Evolutionary conservation across 2,797 vertebrate genomes (phyloP), one percentile per base, ranked within the genome.

Genomic region (Alcedo atthis): DNA sequence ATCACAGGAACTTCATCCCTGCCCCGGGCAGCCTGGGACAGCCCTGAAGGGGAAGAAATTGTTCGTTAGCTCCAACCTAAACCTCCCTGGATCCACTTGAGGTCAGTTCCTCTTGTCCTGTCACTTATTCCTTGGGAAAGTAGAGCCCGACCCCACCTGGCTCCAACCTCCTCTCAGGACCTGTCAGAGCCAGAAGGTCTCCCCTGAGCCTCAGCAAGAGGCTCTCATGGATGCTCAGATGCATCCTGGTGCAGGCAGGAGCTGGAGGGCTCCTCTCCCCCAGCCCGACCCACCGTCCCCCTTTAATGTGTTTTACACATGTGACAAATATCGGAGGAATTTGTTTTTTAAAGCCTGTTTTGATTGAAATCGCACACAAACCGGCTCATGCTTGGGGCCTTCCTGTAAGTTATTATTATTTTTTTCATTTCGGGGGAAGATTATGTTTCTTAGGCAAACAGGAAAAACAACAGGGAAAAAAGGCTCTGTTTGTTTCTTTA

Each of bases 391-490:
- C 92, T 94, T 14, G 82, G 76, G 89, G 94, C 91, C 92, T 95
- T 95, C 94, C 93, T 96, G 90, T 59, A 40, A 93, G 90, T 95
- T 87, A 91, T 96, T 90, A 89, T 94, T 93, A 89, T 94, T 96
- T 95, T 81, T 92, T 95, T 95, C 92, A 94, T 96, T 96, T 94
- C 2, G 22, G 45, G 78, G 80, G 48, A 89, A 94, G 93, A 94
- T 94, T 96, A 88, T 81, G 82, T 95, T 96, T 93, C 94, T 96
- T 95, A 94, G 92, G 74, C 89, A 96, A 96, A 94, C 96, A 95
- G 95, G 95, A 96, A 95, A 94, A 96, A 95, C 93, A 96, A 94
- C 69, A 7, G 89, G 89, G 80, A 85, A 92, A 93, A 96, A 91
- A 91, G 94, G 62, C 67, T 64, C 33, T 95, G 92, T 93, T 96